Evolutionary conservation across 2,797 vertebrate genomes (phyloP).

Genomic region (Acipenser oxyrinchus): DNA sequence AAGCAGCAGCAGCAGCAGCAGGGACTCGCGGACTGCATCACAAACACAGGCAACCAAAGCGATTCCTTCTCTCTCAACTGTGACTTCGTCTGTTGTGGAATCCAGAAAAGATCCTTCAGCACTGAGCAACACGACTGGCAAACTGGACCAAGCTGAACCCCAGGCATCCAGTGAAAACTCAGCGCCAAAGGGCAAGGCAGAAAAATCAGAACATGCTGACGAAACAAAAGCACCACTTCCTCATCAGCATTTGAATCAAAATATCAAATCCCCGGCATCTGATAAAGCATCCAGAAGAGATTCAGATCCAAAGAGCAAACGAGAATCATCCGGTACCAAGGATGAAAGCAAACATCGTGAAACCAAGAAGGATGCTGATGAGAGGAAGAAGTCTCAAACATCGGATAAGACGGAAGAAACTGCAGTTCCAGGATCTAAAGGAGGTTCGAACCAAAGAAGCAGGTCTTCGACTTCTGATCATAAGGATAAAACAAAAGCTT

Average conservation of each 20-base stretch:
- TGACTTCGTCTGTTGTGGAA: conserved; percentile 15
- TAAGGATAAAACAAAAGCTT: conserved; percentile 22
- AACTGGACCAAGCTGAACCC: conserved; percentile 13
- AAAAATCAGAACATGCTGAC: conserved; percentile 33
- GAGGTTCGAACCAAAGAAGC: conserved; percentile 18
- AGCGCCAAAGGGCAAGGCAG: conserved; percentile 50
- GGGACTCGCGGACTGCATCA: conserved; percentile 20
- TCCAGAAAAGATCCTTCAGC: conserved; percentile 24
- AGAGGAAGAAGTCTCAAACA: conserved; percentile 13
- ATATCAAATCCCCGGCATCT: conserved; percentile 28
- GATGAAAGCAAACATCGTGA: conserved; percentile 11
- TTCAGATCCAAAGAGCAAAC: conserved; percentile 17
- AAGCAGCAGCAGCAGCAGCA: background rate
- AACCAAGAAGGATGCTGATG: conserved; percentile 26
- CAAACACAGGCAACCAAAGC: conserved; percentile 13
- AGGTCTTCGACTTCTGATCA: conserved; percentile 25
- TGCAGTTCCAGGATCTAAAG: conserved; percentile 12
- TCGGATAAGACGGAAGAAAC: conserved; percentile 27
- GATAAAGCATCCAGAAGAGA: conserved; percentile 35
- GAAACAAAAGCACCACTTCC: conserved; percentile 18
- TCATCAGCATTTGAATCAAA: conserved; percentile 25
- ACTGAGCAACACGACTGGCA: conserved; percentile 16
- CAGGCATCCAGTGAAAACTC: conserved; percentile 40
- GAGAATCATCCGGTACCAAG: conserved; percentile 15
- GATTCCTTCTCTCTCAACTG: conserved; percentile 10